Conservation (phyloP, 2,113 vertebrate species). For the Anoura caudifer region DNA sequence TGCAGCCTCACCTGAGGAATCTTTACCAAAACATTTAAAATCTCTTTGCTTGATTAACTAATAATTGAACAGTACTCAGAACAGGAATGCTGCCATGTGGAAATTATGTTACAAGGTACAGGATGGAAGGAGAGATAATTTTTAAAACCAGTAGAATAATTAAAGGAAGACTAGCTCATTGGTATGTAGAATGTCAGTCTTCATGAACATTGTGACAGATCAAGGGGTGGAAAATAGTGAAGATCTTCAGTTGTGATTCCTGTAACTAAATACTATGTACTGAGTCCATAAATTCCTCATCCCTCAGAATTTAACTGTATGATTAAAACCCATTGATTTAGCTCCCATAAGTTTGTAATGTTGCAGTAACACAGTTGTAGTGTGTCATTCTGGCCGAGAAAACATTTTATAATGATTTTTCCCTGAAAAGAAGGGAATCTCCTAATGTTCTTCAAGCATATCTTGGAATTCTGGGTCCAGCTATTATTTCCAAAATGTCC, state of each 20-base stretch:
- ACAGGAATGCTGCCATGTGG: neutral
- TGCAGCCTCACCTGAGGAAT: neutral
- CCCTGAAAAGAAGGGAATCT: neutral
- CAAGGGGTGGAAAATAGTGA: neutral
- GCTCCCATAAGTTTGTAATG: conserved; percentile 42
- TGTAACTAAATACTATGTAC: neutral
- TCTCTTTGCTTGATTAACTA: neutral
- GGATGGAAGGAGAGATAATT: neutral
- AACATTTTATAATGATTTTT: conserved; percentile 20
- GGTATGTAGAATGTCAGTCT: neutral
- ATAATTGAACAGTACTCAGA: neutral
- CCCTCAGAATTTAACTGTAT: conserved; percentile 23
- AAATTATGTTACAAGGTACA: neutral
- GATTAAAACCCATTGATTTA: conserved; percentile 56
- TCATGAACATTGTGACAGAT: neutral
- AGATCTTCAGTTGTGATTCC: neutral
- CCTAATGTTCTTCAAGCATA: neutral
- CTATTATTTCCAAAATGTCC: neutral
- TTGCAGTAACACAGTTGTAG: neutral
- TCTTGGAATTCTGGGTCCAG: neutral
- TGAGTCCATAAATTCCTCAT: conserved; percentile 14
- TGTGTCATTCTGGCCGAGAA: neutral
- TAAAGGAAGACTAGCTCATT: neutral
- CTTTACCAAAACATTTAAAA: neutral
- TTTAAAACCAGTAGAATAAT: neutral